Evolutionary conservation across 2,888 invertebrate species (phyloP).

Genomic region (Hirtodrosophila histrioides): DNA sequence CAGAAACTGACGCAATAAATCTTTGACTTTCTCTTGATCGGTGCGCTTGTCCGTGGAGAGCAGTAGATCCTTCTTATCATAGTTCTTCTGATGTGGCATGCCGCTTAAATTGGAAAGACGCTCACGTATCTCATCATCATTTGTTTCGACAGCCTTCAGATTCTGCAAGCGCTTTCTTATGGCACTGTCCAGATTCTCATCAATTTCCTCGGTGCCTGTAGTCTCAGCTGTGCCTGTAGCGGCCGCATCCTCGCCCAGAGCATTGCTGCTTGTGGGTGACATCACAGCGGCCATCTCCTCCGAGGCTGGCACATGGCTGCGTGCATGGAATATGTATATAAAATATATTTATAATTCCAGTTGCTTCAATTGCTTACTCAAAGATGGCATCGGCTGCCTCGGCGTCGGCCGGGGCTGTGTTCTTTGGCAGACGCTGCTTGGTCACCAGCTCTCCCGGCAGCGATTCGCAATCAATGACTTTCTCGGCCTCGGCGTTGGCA

Average conservation of each 20-base stretch:
- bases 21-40: constrained; percentile 89
- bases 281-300: constrained; percentile 76
- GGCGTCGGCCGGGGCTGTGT: constrained; percentile 32
- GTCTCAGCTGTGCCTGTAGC: constrained; percentile 10
- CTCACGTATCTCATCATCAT: constrained; percentile 88
- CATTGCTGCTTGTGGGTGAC: constrained; percentile 56
- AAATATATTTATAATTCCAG: background rate
- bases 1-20: constrained; percentile 87
- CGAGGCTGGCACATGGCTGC: constrained; percentile 67
- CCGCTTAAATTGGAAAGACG: constrained; percentile 89
- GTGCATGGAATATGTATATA: background rate
- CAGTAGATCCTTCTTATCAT: constrained; percentile 82
- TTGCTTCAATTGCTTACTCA: constrained; percentile 37
- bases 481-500: constrained; percentile 61
- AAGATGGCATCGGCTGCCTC: constrained; percentile 57
- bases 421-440: constrained; percentile 44
- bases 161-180: constrained; percentile 89
- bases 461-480: constrained; percentile 72
- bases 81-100: constrained; percentile 84
- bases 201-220: constrained; percentile 67
- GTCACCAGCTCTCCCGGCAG: constrained; percentile 85
- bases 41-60: constrained; percentile 86
- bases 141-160: constrained; percentile 87
- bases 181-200: constrained; percentile 85
- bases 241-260: background rate